A percentile compares a stretch with the other conserved stretches of the same genome.
Conservation (phyloP, 1,140 invertebrate species). For the Trichonephila clavata region DNA sequence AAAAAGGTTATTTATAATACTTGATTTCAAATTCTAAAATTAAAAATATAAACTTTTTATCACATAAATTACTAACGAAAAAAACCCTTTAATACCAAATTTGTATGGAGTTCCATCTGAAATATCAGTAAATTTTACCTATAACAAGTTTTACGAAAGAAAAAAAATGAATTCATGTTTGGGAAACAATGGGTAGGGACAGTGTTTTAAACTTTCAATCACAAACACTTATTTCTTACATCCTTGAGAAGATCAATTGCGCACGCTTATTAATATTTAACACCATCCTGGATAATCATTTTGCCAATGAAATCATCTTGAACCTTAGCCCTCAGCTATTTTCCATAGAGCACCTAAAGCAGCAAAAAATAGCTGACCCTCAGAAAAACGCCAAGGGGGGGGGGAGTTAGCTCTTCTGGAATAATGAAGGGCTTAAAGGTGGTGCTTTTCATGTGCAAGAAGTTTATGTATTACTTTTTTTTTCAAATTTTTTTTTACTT, state of each 20-base stretch:
- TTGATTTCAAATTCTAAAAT: no score
- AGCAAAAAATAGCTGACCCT: constrained; percentile 63
- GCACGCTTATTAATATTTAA: constrained; percentile 72
- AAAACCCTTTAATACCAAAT: no score
- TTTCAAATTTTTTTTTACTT: constrained; percentile 24
- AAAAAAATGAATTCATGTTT: background rate
- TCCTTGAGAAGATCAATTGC: constrained; percentile 71
- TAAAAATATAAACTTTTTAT: no score
- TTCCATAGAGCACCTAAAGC: constrained; percentile 70
- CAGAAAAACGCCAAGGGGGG: constrained; percentile 12
- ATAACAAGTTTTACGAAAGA: no score
- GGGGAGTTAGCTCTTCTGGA: background rate
- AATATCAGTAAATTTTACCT: no score
- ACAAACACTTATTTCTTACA: constrained; percentile 46
- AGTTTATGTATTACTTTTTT: constrained; percentile 38
- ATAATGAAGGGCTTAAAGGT: constrained; percentile 39
- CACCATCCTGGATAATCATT: constrained; percentile 69
- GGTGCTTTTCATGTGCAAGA: constrained; percentile 43
- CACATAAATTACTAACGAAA: no score
- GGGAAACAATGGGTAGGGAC: constrained; percentile 42
- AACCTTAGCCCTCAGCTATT: constrained; percentile 61
- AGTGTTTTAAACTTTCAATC: constrained; percentile 58
- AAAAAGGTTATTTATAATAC: no score
- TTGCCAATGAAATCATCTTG: constrained; percentile 69
- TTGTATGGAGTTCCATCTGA: no score